Evolutionary conservation across 1,140 invertebrate species (phyloP), one percentile per base, ranked within the genome.

Genomic region (Holotrichia oblita): DNA sequence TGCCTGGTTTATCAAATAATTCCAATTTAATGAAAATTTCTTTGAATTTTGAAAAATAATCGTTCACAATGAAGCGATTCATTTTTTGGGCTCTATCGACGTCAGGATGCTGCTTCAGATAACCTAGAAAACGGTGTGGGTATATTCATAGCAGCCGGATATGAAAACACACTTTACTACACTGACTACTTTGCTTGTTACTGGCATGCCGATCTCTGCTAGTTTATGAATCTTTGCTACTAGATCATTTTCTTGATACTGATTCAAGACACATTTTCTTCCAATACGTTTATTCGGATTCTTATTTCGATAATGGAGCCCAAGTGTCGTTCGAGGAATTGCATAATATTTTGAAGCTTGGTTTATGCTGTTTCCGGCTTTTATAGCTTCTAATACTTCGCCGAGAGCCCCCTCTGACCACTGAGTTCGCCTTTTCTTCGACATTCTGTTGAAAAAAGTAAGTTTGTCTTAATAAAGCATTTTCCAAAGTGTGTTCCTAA

Each of bases 171-270:
- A 69, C 24, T 69, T 69, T 27, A 2, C n/a, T n/a, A n/a, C n/a
- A 2, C 64, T 20, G 24, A 69, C 17, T 69, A 27, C 9, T 69
- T 69, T 69, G 24, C 17, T 20, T 69, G 64, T 69, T 27, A 69
- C 17, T 20, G 64, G 64, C 64, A 69, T 69, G 24, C 64, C 64
- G 10, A 69, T 20, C 24, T 69, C 64, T 27, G 64, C 64, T 20
- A 20, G 64, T 69, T 27, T 20, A 27, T 22, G 17, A 22, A 69
- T 69, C 24, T 9, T 69, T 20, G 17, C 20, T 20, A 22, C 64
- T 69, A 69, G 64, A 69, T 69, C 64, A 22, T 69, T 27, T 27
- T 69, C 64, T 27, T 69, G 64, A 22, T 69, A 0, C 64, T 69
- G 17, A 22, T 20, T 69, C n/a, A n/a, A n/a, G n/a, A n/a, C n/a